phyloP scores from a whole-genome alignment of 2,797 vertebrate genomes.

The Pseudochirops cupreus region DNA sequence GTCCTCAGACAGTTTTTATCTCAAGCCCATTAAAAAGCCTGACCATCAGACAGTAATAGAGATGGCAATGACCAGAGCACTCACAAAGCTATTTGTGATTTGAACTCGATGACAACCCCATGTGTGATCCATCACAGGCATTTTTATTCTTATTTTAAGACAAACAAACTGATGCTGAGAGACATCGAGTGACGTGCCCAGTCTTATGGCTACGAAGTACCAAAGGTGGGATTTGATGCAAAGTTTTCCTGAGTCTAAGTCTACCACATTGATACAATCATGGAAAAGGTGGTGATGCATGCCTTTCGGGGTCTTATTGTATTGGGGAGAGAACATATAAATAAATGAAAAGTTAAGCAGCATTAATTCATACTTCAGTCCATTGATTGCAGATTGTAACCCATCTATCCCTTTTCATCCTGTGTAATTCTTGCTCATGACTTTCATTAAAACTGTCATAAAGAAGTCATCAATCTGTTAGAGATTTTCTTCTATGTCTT shows the following conservation, averaged over 20 bases:
- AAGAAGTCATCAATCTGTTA: background rate
- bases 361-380: background rate
- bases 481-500: background rate
- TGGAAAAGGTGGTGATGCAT: background rate
- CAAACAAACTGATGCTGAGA: background rate
- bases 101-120: too few species aligned
- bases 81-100: background rate
- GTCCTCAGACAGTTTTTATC: background rate
- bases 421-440: background rate
- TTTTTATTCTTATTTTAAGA: background rate
- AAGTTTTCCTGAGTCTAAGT: background rate
- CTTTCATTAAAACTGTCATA: background rate
- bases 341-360: background rate
- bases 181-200: background rate
- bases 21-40: background rate
- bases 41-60: background rate
- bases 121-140: too few species aligned
- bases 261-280: background rate
- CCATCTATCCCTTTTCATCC: background rate
- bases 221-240: background rate
- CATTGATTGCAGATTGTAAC: background rate
- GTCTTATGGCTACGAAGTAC: background rate
- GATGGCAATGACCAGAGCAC: background rate
- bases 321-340: background rate
- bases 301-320: too few species aligned